Percentiles rank a stretch among this genome's conserved stretches.
Conservation (phyloP, 1,140 invertebrate genomes). For the Orius insidiosus region DNA sequence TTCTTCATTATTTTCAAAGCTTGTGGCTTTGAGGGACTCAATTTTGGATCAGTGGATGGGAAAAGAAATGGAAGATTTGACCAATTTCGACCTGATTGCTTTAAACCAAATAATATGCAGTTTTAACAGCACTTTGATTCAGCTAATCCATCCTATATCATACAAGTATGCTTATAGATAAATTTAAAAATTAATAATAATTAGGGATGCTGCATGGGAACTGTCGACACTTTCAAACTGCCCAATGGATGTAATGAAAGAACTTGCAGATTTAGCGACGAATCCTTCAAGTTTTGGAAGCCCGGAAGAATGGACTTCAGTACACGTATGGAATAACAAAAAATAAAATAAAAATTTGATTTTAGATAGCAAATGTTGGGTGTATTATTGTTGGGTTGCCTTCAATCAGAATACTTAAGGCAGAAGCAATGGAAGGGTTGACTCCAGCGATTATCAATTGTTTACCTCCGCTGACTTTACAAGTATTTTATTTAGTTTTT, state of each 20-base stretch:
- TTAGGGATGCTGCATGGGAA: constrained; percentile 25
- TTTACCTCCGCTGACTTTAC: constrained; percentile 14
- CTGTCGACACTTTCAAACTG: constrained; percentile 28
- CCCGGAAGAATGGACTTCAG: constrained; percentile 25
- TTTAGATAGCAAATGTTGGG: constrained; percentile 19
- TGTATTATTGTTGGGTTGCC: constrained; percentile 19
- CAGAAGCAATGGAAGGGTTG: constrained; percentile 20
- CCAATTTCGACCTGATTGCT: constrained; percentile 29
- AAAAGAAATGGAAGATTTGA: constrained; percentile 32
- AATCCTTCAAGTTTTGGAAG: constrained; percentile 26
- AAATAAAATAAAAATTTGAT: background rate
- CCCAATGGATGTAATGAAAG: constrained; percentile 24
- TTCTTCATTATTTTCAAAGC: too few species aligned
- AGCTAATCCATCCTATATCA: constrained; percentile 28
- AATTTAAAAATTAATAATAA: background rate
- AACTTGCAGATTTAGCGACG: constrained; percentile 27
- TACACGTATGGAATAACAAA: constrained; percentile 21
- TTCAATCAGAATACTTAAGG: constrained; percentile 12
- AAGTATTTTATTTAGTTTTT: constrained; percentile 17
- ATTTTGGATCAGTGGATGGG: constrained; percentile 29
- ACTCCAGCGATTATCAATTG: constrained; percentile 17
- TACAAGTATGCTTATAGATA: constrained; percentile 24
- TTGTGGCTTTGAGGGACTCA: constrained; percentile 27
- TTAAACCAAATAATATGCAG: constrained; percentile 31
- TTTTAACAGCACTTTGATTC: constrained; percentile 29